Conservation (phyloP, 2,888 invertebrate genomes). For the Griposia aprilina region DNA sequence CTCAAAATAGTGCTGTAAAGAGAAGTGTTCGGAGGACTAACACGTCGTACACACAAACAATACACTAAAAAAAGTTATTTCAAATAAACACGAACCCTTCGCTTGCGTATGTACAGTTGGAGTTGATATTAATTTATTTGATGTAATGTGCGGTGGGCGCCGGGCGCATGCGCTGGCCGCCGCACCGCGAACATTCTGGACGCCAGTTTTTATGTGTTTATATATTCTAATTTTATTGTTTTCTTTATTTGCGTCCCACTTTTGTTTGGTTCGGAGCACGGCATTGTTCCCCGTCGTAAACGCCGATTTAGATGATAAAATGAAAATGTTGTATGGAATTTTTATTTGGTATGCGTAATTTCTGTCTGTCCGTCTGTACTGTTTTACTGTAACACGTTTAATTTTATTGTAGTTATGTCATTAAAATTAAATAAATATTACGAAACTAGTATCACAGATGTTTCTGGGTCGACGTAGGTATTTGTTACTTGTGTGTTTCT, state of each 20-base stretch:
- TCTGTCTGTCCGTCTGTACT: constrained; percentile 74
- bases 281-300: constrained; percentile 90
- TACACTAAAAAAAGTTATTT: constrained; percentile 73
- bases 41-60: constrained; percentile 69
- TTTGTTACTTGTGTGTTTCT: constrained; percentile 47
- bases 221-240: constrained; percentile 91
- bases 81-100: constrained; percentile 74
- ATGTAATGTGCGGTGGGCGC: constrained; percentile 79
- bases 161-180: constrained; percentile 82
- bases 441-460: constrained; percentile 64
- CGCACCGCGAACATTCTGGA: constrained; percentile 84
- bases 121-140: constrained; percentile 83
- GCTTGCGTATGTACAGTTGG: constrained; percentile 70
- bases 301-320: constrained; percentile 90
- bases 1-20: constrained; percentile 68
- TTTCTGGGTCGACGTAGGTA: constrained; percentile 49
- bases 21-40: constrained; percentile 66
- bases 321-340: constrained; percentile 89
- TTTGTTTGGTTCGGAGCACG: constrained; percentile 89
- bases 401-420: constrained; percentile 72
- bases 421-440: constrained; percentile 70
- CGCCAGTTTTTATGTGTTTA: constrained; percentile 89
- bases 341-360: constrained; percentile 81
- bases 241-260: constrained; percentile 91
- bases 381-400: constrained; percentile 69